Evolutionary conservation across 1,140 invertebrate genomes (phyloP).

Genomic region (Drosophila sucinea): DNA sequence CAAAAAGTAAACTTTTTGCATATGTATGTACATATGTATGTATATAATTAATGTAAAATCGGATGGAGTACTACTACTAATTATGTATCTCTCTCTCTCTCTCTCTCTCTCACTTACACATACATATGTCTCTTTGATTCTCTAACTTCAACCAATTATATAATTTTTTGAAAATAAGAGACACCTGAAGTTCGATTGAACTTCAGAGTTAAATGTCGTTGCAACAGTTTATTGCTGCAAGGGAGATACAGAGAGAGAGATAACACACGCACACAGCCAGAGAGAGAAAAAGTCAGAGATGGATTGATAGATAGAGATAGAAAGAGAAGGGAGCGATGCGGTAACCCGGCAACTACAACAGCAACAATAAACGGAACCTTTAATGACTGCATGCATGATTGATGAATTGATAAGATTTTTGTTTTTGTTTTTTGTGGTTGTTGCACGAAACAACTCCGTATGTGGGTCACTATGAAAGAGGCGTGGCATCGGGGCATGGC

Average conservation of each 20-base stretch:
- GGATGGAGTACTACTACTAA: neutral
- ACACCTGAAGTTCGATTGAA: constrained; percentile 1
- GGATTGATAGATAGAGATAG: neutral
- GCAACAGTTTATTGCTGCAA: constrained; percentile 37
- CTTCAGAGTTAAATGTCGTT: neutral
- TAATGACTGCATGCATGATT: constrained; percentile 78
- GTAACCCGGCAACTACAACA: constrained; percentile 52
- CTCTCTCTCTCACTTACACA: constrained; percentile 3
- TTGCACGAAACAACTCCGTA: constrained; percentile 53
- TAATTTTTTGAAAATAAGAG: neutral
- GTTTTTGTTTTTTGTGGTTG: constrained; percentile 22
- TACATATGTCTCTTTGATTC: constrained; percentile 26
- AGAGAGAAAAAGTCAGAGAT: constrained; percentile 18
- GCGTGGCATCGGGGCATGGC: constrained; percentile 44
- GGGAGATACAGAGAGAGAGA: constrained; percentile 9
- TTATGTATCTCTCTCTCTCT: neutral
- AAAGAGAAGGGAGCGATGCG: constrained; percentile 21
- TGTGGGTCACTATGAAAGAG: constrained; percentile 65
- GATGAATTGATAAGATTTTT: constrained; percentile 77
- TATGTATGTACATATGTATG: no score
- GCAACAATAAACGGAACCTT: constrained; percentile 50
- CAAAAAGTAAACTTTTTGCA: no score
- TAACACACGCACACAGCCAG: neutral
- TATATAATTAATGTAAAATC: no score
- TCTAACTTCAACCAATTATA: constrained; percentile 27